Conservation (phyloP, 2,888 invertebrate species). For the Plagodis dolabraria region DNA sequence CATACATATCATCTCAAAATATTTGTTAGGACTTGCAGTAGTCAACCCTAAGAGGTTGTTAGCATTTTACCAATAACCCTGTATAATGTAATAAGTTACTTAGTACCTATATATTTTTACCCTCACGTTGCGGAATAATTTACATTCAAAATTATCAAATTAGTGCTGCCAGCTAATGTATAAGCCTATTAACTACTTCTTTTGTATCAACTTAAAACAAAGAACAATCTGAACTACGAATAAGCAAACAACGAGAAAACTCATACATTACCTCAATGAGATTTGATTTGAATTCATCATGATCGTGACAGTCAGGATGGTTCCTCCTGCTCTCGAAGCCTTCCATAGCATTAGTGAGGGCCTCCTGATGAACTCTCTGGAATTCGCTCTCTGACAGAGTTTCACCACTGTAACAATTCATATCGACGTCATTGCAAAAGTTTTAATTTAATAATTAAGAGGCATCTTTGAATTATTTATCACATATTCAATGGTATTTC, state of each 20-base stretch:
- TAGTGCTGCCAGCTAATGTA: no score
- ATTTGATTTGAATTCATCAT: not conserved
- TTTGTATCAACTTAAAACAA: not conserved
- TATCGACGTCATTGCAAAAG: not conserved
- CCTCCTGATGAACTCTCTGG: not conserved
- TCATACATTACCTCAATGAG: not conserved
- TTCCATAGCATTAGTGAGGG: not conserved
- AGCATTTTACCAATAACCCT: no score
- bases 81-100: no score
- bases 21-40: no score
- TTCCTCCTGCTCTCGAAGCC: not conserved
- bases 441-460: not conserved
- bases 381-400: slow-evolving; percentile 1
- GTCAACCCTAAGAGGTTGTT: no score
- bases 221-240: not conserved
- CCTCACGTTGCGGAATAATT: no score
- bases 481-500: not conserved
- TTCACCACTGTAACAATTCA: not conserved
- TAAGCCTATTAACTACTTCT: not conserved
- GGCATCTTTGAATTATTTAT: not conserved
- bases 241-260: not conserved
- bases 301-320: not conserved
- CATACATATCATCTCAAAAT: no score
- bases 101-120: no score
- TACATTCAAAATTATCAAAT: no score